Evolutionary conservation across 2,113 vertebrate species (phyloP).

Genomic region (Alligator mississippiensis): DNA sequence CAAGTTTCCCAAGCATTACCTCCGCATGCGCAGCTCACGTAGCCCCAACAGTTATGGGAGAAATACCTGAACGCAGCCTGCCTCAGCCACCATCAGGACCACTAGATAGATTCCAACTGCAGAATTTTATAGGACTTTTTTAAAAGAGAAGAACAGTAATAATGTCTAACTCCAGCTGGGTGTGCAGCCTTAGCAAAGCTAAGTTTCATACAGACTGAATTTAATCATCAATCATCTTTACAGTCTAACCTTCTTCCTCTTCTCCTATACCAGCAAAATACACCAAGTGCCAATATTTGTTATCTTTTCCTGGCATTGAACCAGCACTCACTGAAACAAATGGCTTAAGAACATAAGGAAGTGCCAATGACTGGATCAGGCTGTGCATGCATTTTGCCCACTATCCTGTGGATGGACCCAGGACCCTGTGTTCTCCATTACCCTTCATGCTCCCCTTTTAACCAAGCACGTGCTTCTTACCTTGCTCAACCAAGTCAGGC

Average conservation of each 20-base stretch:
- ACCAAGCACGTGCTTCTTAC: conserved; percentile 44
- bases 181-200: background rate
- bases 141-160: background rate
- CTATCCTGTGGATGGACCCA: background rate
- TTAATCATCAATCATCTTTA: background rate
- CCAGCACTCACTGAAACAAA: background rate
- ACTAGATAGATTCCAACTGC: rapidly evolving
- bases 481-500: conserved; percentile 78
- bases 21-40: background rate
- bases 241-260: background rate
- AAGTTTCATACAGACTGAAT: background rate
- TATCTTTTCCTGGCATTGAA: background rate
- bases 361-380: too few species aligned
- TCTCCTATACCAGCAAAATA: background rate
- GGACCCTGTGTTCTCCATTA: background rate
- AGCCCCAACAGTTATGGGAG: background rate
- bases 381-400: too few species aligned
- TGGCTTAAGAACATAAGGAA: too few species aligned
- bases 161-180: background rate
- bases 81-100: background rate
- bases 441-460: rapidly evolving
- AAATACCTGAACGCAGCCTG: background rate
- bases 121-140: background rate
- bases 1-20: rapidly evolving
- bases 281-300: background rate